Base-by-base conservation (phyloP, 2,113 vertebrate genomes). In the Syngnathus typhle region DNA sequence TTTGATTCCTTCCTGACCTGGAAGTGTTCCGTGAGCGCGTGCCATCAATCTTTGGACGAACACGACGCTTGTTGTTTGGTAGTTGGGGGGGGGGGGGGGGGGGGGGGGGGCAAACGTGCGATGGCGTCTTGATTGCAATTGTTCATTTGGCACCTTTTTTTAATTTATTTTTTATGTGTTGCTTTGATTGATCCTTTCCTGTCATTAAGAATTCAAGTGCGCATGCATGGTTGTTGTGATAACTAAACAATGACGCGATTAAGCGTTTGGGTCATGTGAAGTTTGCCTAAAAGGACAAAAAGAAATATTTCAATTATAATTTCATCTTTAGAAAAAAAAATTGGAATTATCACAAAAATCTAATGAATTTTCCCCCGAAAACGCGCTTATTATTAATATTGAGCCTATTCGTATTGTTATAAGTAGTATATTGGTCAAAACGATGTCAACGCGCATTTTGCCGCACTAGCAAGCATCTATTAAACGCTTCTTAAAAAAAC, bases 1-100 rank as follows among this genome's bases (percentile, higher is more conserved):
- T 93, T 19, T 87, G 92, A 93, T 91, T 95, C 91, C 91, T 93
- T 93, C 93, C 92, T 93, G 94, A 92, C 90, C 92, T 86, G 85
- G 87, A 88, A 65, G 88, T 81, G 89, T 89, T 93, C 92, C 83
- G 85, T 65, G 85, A 88, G 89, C 87, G 85, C 90, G 27, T 32
- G 89, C 91, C 91, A 96, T 97, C 92, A 93, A 95, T 98, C 94
- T 94, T 90, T 76, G 59, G 87, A 78, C 93, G 10, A 23, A 54
- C 10, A 11, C 27, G 27, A 32, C 27, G 27, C 27, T 32, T 32
- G 27, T 32, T 32, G 27, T 32, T 32, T 32, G 27, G 27, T 32
- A 32, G 27, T 32, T 32, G 3, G 2, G 27, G 52, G 47, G n/a
- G n/a, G 16, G 19, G 19, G 52, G 16, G 19, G 19, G 52, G n/a